A percentile compares a stretch with the other conserved stretches of the same genome.
These are phyloP conservation scores for Zosterops hypoxanthus DNA, from an alignment of 2,113 vertebrate species.

Conservation along the genomic window DNA sequence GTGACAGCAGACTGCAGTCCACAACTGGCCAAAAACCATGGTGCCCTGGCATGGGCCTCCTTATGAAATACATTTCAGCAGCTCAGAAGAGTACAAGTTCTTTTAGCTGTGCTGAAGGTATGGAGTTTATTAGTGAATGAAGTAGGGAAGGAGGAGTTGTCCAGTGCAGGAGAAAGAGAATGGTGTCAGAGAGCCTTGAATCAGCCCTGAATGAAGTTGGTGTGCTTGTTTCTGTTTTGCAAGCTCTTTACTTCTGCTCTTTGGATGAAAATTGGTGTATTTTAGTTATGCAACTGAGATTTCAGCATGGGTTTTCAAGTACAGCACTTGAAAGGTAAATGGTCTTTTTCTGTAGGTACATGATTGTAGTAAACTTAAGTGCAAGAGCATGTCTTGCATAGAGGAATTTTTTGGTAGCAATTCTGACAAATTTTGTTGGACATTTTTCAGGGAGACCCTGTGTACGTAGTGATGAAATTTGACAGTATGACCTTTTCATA, in stretches of 20 bases:
- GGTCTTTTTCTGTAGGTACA: background rate
- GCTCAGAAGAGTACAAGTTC: background rate
- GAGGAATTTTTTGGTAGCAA: background rate
- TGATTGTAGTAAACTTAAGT: background rate
- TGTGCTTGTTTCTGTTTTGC: background rate
- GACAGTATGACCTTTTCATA: slow-evolving; percentile 41
- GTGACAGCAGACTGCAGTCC: background rate
- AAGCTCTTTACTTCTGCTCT: background rate
- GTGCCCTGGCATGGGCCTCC: background rate
- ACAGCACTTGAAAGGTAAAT: background rate
- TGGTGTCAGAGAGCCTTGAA: background rate
- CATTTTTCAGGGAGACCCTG: background rate
- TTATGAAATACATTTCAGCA: background rate
- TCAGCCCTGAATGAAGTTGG: background rate
- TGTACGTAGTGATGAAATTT: slow-evolving; percentile 23
- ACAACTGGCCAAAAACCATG: background rate
- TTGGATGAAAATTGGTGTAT: background rate
- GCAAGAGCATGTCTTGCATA: background rate
- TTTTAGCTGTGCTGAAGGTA: background rate
- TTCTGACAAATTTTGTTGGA: slow-evolving; percentile 45
- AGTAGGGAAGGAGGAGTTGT: background rate
- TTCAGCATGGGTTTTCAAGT: background rate
- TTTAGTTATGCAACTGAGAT: background rate
- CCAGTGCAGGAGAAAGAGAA: background rate
- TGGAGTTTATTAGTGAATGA: background rate